Base-by-base conservation (phyloP, 2,888 invertebrate species). In the Platycnemis pennipes region DNA sequence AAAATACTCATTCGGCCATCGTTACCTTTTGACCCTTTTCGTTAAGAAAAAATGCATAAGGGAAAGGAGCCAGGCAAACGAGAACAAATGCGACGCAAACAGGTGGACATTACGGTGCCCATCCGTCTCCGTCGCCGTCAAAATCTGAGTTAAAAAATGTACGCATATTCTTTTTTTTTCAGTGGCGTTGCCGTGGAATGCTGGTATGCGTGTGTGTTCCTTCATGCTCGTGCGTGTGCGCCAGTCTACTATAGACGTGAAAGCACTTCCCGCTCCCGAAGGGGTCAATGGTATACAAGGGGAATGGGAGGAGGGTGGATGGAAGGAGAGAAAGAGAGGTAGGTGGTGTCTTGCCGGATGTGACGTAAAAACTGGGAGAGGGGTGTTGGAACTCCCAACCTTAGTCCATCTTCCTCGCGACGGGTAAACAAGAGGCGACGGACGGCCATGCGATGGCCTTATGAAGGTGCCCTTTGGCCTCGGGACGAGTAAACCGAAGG, bases 211-310 rank as follows among this genome's bases (percentile, higher is more conserved):
- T 26, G 77, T 77, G 77, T 77, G 77, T 37, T 77, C 31, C 37
- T 22, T 31, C 77, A 77, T 77, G 77, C 37, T 77, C 37, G 77
- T 77, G 77, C 22, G 77, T 77, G 77, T 37, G 31, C 77, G 77
- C 77, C 77, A 77, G 77, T 77, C 77, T 37, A 77, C 77, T 77
- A 77, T 77, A 77, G 77, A 77, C 77, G 77, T 77, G 77, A 77
- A 77, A 77, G 77, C 77, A 77, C 77, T 77, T 77, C 37, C 77
- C 77, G 77, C 77, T 77, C 77, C 77, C 77, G 77, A 77, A 77
- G 77, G 77, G 77, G 77, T 77, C 37, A 77, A 77, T 77, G 77
- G 77, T 77, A 77, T 37, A 77, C 77, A 37, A 8, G 69, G 69
- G 7, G 22, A n/a, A n/a, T 7, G 69, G 69, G 22, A 31, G n/a